Evolutionary conservation across 2,888 invertebrate species (phyloP), one percentile per base, ranked within the genome.

Genomic region (Harpagoxenus sublaevis): DNA sequence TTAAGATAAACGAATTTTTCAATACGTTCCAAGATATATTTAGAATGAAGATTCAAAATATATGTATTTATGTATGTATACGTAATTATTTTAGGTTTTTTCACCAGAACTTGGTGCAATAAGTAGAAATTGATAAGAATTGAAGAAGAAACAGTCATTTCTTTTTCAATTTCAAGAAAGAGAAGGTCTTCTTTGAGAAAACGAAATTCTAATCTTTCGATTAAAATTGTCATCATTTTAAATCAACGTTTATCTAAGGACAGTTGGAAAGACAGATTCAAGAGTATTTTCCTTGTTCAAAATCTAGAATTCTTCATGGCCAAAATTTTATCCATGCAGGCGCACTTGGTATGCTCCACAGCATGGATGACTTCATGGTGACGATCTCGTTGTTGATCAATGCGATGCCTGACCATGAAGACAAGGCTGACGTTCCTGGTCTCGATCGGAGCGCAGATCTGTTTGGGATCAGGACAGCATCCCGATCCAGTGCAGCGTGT

Each of bases 291-390:
- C 2, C 9, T 70, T 57, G 10, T 53, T 45, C 2, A 70, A 68
- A 78, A 28, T 31, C 23, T 66, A 9, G 5, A n/a, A 42, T 68
- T 57, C 15, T 78, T 68, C 2, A 45, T 18, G 4, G 48, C 62
- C 12, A 57, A 12, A 5, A 71, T 79, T 51, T 84, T 68, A 42
- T 91, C 85, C 18, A 92, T 85, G 82, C 94, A 94, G 15, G 89
- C 91, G 83, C 94, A 94, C 75, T 92, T 93, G 1, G 91, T 91
- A 75, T 94, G 94, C 66, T 94, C 93, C 51, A 92, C 28, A 18
- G 92, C 93, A 83, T 93, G 93, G 81, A 94, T 91, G 39, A 93
- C 85, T 85, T 94, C 94, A 82, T 94, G 94, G 88, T 94, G 94
- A 71, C 93, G 92, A 84, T 93, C 93, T 4, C 94, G 92, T 84